Evolutionary conservation across 2,888 invertebrate genomes (phyloP), one percentile per base, ranked within the genome.

Genomic region (Rotaria macrura): DNA sequence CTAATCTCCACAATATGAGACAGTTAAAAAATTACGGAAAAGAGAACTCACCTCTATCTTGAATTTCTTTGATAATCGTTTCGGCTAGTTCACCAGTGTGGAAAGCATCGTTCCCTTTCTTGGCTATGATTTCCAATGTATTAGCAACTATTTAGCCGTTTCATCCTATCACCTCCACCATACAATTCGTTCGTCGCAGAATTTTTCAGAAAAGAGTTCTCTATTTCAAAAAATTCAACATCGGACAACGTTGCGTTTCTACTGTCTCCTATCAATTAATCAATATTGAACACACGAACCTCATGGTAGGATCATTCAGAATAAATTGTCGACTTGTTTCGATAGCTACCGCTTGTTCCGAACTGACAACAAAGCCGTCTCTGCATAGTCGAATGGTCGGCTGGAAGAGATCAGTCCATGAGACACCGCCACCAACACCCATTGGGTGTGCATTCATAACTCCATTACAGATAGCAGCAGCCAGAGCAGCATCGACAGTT

Each of bases 351-450:
- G 87, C 88, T 20, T 89, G 86, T 25, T 88, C 88, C 4, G 34
- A 49, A 5, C 89, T 88, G 1, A 90, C 88, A 52, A 87, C 86
- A 85, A 94, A 93, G 0, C 96, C 96, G 12, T 92, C 92, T 87
- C 92, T 92, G 88, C 95, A 94, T 47, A 97, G 91, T 57, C 94
- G 92, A 84, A 95, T 95, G 1, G 94, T 93, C 0, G 96, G 96
- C 87, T 93, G 91, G 87, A 97, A 93, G 40, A 97, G 91, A 0
- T 93, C 93, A 79, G 91, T 91, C 97, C 97, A 97, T 0, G 93
- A 92, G 84, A 96, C 34, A n/a, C 47, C 43, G 6, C 86, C 86
- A 83, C 52, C 85, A 20, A 86, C 79, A 17, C 86, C 86, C 20
- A 74, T 79, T 20, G 84, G 79, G 55, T 86, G 86, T 43, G 85